phyloP scores from a whole-genome alignment of 2,113 vertebrate genomes.

The Onychostruthus taczanowskii region DNA sequence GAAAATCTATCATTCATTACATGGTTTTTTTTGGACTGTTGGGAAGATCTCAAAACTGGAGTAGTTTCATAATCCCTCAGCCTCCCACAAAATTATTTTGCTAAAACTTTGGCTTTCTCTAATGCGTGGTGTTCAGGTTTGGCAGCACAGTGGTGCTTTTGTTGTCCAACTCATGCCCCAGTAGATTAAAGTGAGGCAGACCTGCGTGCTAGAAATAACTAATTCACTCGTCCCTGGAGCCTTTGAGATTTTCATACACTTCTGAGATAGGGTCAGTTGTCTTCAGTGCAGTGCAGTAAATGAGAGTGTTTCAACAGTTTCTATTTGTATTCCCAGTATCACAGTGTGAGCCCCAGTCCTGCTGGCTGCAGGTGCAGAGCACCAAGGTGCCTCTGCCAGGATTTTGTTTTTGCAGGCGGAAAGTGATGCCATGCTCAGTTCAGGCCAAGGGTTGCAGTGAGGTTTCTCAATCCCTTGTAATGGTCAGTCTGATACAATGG shows the following conservation, averaged over 20 bases:
- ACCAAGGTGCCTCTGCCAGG: neutral
- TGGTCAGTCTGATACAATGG: neutral
- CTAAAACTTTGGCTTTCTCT: neutral
- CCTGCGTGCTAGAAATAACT: neutral
- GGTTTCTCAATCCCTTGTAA: neutral
- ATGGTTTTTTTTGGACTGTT: neutral
- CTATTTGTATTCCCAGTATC: neutral
- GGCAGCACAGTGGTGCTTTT: neutral
- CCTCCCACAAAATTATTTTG: constrained; percentile 20
- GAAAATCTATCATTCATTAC: neutral
- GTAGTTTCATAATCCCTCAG: constrained; percentile 22
- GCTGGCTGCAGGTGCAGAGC: neutral
- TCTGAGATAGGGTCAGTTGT: neutral
- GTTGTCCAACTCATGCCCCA: neutral
- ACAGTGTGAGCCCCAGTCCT: neutral
- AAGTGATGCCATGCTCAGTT: neutral
- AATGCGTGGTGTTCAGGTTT: neutral
- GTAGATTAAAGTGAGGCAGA: neutral
- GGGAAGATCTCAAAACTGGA: constrained; percentile 6
- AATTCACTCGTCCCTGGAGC: neutral
- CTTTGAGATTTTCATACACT: neutral
- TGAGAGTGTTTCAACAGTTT: neutral
- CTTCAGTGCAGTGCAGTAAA: neutral
- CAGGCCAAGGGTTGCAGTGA: neutral
- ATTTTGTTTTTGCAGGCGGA: neutral